Conservation (phyloP, 2,888 invertebrate species). For the Cantharis rufa region DNA sequence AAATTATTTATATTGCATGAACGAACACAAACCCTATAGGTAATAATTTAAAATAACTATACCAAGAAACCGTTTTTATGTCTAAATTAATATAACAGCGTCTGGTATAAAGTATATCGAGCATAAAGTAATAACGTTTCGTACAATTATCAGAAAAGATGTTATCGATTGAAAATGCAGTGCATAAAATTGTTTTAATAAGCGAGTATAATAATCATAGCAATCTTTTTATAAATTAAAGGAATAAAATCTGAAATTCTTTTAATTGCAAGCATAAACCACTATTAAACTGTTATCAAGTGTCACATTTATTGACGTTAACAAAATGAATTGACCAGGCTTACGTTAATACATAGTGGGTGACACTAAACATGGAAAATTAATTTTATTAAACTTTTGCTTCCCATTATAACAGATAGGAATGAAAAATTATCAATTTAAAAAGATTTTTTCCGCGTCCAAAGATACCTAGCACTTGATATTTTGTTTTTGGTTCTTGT, state of each 20-base stretch:
- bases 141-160: slow-evolving; percentile 15
- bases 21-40: neutral
- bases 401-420: too few relatives aligned
- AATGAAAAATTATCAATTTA: too few relatives aligned
- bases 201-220: neutral
- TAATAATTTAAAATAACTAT: neutral
- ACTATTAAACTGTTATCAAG: too few relatives aligned
- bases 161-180: slow-evolving; percentile 6
- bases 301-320: too few relatives aligned
- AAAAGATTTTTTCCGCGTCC: too few relatives aligned
- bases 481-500: too few relatives aligned
- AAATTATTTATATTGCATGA: neutral
- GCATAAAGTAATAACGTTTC: slow-evolving; percentile 19
- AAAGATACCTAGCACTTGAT: too few relatives aligned
- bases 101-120: slow-evolving; percentile 21
- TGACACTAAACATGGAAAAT: too few relatives aligned
- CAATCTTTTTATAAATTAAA: neutral
- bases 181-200: neutral
- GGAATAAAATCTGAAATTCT: neutral
- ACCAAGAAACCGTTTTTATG: neutral
- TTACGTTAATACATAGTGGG: too few relatives aligned
- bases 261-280: neutral
- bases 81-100: neutral
- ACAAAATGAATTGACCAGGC: too few relatives aligned
- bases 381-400: too few relatives aligned